Base-by-base conservation (phyloP, 2,113 vertebrate genomes). In the Glaucidium brasilianum region DNA sequence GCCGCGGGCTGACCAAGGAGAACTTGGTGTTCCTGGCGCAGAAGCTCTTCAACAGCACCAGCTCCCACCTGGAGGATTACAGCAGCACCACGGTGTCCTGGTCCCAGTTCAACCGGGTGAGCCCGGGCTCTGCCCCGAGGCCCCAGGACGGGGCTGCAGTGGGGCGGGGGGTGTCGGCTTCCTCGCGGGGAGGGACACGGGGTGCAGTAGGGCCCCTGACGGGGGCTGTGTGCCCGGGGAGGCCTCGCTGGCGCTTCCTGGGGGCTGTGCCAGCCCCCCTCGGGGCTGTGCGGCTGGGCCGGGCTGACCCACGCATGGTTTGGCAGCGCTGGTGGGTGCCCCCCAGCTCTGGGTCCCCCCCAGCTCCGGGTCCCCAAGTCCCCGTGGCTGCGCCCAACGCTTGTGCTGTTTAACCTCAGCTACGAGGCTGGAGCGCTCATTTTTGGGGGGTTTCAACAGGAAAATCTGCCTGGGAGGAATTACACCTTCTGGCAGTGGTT, bases 401-500 rank as follows among this genome's bases (percentile, higher is more conserved):
- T 34, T 22, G 11, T 34, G 71, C 58, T 66, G 41, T 71, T 26
- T 17, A 39, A 49, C 60, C 62, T 58, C 37, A 35, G n/a, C 59
- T 15, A 4, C 2, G 15, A 49, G n/a, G 49, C 71, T 49, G 53
- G 22, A 47, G 11, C 0, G 9, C 53, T 94, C 30, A 86, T 78
- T 92, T 66, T 59, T 47, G 68, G 68, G 88, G 12, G 30, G 14
- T 94, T 95, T 79, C 72, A 71, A 45, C 96, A 99, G 99, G 99
- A 99, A 96, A 99, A 99, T 95, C 95, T 99, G 85, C 99, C 99
- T 0, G 99, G 99, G 41, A 98, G 99, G 97, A 99, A 99, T 98
- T 99, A 99, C 93, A 99, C 99, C 52, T 99, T 99, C 97, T 99
- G 99, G 99, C 99, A 99, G 96, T 99, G 99, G 99, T 99, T 99